These are phyloP conservation scores for Caerostris darwini DNA, from an alignment of 1,140 invertebrate species.

Conservation along the genomic window DNA sequence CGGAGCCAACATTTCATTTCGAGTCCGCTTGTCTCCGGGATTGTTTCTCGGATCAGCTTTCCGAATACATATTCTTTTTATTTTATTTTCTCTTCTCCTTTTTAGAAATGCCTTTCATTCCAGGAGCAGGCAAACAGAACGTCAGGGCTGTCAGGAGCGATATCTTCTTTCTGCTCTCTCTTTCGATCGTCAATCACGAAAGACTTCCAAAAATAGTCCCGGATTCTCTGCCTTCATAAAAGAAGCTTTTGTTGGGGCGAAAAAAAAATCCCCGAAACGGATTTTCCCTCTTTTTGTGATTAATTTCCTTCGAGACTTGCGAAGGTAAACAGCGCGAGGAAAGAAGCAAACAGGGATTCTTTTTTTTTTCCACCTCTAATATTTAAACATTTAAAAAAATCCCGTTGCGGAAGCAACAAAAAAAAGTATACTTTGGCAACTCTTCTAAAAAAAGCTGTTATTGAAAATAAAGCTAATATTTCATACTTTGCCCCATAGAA, in stretches of 20 bases:
- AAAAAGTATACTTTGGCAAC: too few relatives aligned
- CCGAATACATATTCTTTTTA: neutral
- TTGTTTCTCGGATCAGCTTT: neutral
- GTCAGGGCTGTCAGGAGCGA: constrained; percentile 14
- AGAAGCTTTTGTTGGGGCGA: neutral
- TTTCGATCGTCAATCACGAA: constrained; percentile 41
- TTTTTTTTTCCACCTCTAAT: neutral
- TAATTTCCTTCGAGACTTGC: constrained; percentile 1
- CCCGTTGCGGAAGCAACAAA: neutral
- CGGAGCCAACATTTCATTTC: neutral
- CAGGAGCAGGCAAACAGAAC: neutral
- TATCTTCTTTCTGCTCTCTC: constrained; percentile 27
- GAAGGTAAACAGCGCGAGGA: neutral
- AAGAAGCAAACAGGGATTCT: neutral
- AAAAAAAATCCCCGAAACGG: neutral
- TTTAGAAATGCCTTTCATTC: neutral
- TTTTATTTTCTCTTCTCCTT: neutral
- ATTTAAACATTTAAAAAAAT: neutral
- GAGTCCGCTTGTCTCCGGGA: neutral
- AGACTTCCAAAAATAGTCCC: constrained; percentile 29
- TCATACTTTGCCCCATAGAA: too few relatives aligned
- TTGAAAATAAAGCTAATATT: too few relatives aligned
- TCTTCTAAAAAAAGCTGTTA: too few relatives aligned
- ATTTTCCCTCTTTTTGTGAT: constrained; percentile 21
- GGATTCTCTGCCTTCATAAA: constrained; percentile 17